Base-by-base conservation (phyloP, 2,888 invertebrate species). In the Drosophila conformis region DNA sequence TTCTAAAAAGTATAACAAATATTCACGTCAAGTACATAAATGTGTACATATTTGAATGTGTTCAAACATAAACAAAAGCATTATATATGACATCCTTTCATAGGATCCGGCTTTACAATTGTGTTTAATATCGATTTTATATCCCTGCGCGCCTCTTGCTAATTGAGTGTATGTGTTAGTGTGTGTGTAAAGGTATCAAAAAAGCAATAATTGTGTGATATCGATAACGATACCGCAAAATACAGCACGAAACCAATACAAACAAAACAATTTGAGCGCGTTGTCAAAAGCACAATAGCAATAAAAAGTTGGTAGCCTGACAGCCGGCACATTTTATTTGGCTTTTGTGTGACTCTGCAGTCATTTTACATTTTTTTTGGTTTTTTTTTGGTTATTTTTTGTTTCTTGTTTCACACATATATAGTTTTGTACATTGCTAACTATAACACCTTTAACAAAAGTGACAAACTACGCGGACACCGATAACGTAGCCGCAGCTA, bases 231-330 rank as follows among this genome's bases (percentile, higher is more conserved):
- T 58, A 63, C 29, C 25, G 58, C 31, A 48, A 57, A 62, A 21
- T 51, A 60, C 48, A 73, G 56, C 49, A 54, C 65, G 29, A 64
- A 68, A 52, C 58, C 71, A 68, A 66, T 48, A 60, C 66, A 71
- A 82, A 68, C 69, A 82, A 64, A 78, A 67, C 64, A 70, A 53
- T 69, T 81, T 71, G 52, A 73, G 72, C 79, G 82, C 76, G 73
- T 76, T 82, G 78, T 82, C 80, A 82, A 75, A 65, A 78, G 63
- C 67, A 70, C 77, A 62, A 57, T 42, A 69, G 51, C 56, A 78
- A 70, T 31, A 78, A 67, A 53, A 65, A 75, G 18, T 77, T 58
- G 36, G 36, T 40, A 61, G 27, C 13, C 38, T 11, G 36, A 54
- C 66, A 62, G 54, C 77, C 77, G 73, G 77, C 67, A 67, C 38